phyloP scores from a whole-genome alignment of 2,113 vertebrate species.

The Emydura subglobosa region DNA sequence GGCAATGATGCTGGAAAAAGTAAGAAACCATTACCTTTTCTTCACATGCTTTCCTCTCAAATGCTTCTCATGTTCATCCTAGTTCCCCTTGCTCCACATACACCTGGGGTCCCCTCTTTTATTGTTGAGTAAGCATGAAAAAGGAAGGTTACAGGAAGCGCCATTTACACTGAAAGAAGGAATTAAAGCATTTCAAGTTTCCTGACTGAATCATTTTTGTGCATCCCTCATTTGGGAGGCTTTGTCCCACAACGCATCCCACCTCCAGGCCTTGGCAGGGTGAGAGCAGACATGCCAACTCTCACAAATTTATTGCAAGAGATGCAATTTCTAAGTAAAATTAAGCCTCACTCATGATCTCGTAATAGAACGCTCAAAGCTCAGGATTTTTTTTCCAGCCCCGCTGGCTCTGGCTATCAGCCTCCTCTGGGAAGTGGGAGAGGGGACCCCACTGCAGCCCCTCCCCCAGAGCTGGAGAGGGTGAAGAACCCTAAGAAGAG shows the following conservation, averaged over 20 bases:
- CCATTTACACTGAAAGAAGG: background rate
- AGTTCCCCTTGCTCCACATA: background rate
- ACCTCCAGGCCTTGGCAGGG: background rate
- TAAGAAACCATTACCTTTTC: background rate
- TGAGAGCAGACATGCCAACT: background rate
- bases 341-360: background rate
- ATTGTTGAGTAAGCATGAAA: background rate
- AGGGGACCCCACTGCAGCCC: background rate
- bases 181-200: background rate
- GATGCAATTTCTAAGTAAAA: background rate
- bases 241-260: background rate
- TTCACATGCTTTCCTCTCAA: background rate
- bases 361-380: background rate
- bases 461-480: background rate
- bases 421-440: background rate
- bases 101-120: background rate
- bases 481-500: background rate
- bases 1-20: background rate
- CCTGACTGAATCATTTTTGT: background rate
- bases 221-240: background rate
- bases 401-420: too few species aligned
- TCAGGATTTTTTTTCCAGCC: too few species aligned
- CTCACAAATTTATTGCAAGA: background rate
- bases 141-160: background rate
- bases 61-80: background rate